Conservation (phyloP, 92 coral and sea anemone genomes). For the Metridium senile region DNA sequence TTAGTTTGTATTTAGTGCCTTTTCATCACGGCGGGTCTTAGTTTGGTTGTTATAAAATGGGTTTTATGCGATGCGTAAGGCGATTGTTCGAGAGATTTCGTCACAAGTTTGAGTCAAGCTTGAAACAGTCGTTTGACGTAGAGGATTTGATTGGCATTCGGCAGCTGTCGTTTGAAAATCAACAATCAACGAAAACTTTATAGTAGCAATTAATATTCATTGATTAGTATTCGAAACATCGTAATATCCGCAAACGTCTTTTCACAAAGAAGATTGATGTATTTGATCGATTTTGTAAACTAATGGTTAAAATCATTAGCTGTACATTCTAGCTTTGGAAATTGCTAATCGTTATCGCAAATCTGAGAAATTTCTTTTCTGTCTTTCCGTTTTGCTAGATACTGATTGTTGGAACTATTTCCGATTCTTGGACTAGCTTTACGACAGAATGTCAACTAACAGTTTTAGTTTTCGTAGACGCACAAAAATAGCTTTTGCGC, state of each 20-base stretch:
- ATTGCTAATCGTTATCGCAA: too few relatives aligned
- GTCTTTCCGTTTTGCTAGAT: too few relatives aligned
- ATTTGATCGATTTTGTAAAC: too few relatives aligned
- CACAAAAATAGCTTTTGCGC: too few relatives aligned
- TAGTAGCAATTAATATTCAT: not conserved
- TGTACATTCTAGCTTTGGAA: too few relatives aligned
- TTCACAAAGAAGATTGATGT: not conserved
- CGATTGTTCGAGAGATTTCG: conserved; percentile 3
- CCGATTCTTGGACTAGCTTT: too few relatives aligned
- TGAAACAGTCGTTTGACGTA: conserved; percentile 12
- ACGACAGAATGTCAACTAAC: too few relatives aligned
- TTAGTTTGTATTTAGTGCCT: not conserved
- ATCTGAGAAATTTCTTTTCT: not conserved
- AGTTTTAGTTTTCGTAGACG: too few relatives aligned
- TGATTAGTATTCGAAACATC: not conserved
- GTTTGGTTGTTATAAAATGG: not conserved
- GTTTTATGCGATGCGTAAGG: not conserved
- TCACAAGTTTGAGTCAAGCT: not conserved
- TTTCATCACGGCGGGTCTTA: not conserved
- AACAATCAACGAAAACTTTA: conserved; percentile 3
- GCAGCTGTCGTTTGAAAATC: conserved; percentile 1
- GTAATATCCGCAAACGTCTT: not conserved
- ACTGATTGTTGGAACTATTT: too few relatives aligned
- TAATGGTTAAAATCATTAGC: too few relatives aligned
- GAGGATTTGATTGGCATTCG: not conserved